Percentiles rank a stretch among this genome's conserved stretches.
Conservation (phyloP, 1,140 invertebrate species). For the Rhizoglyphus robini region DNA sequence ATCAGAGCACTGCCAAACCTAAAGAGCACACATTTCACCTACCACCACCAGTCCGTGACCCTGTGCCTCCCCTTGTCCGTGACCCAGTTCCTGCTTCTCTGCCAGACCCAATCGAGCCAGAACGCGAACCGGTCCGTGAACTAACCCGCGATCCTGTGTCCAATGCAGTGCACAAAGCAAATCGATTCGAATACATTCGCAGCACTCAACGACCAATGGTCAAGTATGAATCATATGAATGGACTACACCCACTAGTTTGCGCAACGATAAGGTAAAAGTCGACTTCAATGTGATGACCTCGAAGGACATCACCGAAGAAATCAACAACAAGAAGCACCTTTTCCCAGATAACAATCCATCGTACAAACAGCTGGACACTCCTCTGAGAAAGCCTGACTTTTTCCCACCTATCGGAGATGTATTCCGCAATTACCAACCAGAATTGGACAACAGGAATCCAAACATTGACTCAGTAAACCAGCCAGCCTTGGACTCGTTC, state of each 20-base stretch:
- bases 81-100: background rate
- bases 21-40: background rate
- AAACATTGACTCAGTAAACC: background rate
- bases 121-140: background rate
- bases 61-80: too few relatives aligned
- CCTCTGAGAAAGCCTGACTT: background rate
- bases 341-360: background rate
- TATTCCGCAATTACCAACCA: background rate
- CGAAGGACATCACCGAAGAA: background rate
- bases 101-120: background rate
- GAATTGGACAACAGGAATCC: background rate
- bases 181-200: slow-evolving; percentile 2
- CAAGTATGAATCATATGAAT: slow-evolving; percentile 9
- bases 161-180: background rate
- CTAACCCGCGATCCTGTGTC: background rate
- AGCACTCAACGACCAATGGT: background rate
- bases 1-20: background rate
- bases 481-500: background rate
- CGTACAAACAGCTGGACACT: background rate
- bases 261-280: background rate
- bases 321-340: slow-evolving; percentile 2
- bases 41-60: background rate
- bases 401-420: slow-evolving; percentile 12
- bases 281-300: background rate
- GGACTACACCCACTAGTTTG: slow-evolving; percentile 9